Evolutionary conservation across 2,888 invertebrate species (phyloP).

Genomic region (Polia nebulosa): DNA sequence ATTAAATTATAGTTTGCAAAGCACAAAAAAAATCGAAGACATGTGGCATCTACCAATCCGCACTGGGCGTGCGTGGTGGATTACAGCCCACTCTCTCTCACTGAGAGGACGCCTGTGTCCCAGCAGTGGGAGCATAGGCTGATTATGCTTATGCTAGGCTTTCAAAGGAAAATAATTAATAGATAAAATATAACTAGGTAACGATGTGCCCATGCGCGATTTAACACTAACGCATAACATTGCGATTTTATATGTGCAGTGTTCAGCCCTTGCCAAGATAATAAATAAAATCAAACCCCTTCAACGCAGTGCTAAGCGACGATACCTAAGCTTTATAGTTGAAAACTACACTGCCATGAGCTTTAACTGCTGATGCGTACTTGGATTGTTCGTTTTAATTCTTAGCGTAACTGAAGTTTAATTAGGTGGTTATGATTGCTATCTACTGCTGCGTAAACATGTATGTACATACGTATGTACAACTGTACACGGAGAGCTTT

Average conservation of each 20-base stretch:
- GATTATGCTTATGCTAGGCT: neutral
- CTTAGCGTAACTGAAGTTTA: neutral
- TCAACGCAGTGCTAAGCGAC: neutral
- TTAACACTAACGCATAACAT: neutral
- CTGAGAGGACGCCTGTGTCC: no score
- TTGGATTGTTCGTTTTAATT: no score
- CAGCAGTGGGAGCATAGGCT: neutral
- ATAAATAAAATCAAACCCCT: neutral
- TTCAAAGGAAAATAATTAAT: neutral
- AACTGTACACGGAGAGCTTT: neutral
- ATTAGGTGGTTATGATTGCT: neutral
- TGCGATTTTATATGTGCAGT: neutral
- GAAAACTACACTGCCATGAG: neutral
- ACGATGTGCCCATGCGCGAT: neutral
- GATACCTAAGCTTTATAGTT: neutral
- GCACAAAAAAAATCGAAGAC: neutral
- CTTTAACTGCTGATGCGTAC: neutral
- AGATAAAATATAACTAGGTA: neutral
- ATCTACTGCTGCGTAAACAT: no score
- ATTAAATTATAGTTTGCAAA: neutral
- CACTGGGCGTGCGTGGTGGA: no score
- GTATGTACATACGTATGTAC: no score
- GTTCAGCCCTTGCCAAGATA: neutral
- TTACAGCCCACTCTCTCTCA: no score
- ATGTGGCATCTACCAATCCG: neutral